Conservation (phyloP, 2,888 invertebrate genomes). For the Drosophila birchii region DNA sequence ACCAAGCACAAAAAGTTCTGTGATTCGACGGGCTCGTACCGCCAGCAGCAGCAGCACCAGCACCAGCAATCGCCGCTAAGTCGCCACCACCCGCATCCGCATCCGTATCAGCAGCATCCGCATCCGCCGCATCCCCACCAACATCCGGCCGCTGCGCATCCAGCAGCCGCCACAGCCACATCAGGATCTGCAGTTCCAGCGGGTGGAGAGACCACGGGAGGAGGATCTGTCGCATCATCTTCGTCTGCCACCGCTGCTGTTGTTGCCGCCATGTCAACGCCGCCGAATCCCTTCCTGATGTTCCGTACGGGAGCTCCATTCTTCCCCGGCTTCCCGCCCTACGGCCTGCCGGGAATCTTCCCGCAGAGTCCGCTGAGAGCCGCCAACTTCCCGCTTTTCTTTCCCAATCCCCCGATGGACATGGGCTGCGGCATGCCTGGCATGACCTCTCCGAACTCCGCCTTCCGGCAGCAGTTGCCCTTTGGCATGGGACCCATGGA, state of each 20-base stretch:
- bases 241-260: conserved; percentile 83
- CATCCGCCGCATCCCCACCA: conserved; percentile 85
- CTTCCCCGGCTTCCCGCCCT: conserved; percentile 88
- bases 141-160: conserved; percentile 80
- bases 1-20: conserved; percentile 98
- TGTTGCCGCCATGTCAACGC: conserved; percentile 85
- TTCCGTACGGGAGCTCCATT: conserved; percentile 89
- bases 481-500: conserved; percentile 12
- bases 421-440: conserved; percentile 85
- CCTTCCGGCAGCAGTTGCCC: conserved; percentile 27
- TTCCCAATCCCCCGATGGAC: conserved; percentile 86
- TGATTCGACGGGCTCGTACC: conserved; percentile 88
- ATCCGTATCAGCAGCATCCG: conserved; percentile 21
- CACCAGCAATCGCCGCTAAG: conserved; percentile 75
- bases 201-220: conserved; percentile 22
- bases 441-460: conserved; percentile 56
- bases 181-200: conserved; percentile 3
- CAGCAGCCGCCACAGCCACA: conserved; percentile 31
- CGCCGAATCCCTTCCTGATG: conserved; percentile 89
- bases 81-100: conserved; percentile 71
- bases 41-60: conserved; percentile 30
- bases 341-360: conserved; percentile 85
- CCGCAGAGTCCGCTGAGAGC: conserved; percentile 86
- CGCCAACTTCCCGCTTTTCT: conserved; percentile 86
- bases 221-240: conserved; percentile 84